Conservation (phyloP, 1,140 invertebrate species). For the Drosophila tristis region DNA sequence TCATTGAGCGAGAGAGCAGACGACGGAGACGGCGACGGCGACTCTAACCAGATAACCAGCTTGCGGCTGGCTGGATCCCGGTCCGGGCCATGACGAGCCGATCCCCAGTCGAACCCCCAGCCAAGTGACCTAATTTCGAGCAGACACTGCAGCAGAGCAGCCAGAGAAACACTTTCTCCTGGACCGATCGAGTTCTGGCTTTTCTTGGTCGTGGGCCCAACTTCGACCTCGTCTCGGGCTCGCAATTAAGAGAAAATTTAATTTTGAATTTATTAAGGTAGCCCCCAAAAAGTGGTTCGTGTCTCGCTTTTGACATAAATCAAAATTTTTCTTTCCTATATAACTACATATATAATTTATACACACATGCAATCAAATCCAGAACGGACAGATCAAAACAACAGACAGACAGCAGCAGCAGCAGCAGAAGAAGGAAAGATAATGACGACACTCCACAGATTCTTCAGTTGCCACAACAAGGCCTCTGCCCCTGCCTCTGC, state of each 20-base stretch:
- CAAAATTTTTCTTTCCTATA: slow-evolving; percentile 46
- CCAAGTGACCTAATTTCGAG: slow-evolving; percentile 68
- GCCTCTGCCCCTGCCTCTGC: background rate
- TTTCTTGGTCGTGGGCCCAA: slow-evolving; percentile 14
- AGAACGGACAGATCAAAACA: slow-evolving; percentile 19
- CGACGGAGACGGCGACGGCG: slow-evolving; percentile 1
- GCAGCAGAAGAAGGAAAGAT: slow-evolving; percentile 27
- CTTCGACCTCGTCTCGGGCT: slow-evolving; percentile 52
- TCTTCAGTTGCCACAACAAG: slow-evolving; percentile 45
- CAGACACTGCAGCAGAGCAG: slow-evolving; percentile 42
- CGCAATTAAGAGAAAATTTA: slow-evolving; percentile 82
- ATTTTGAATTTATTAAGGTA: slow-evolving; percentile 78
- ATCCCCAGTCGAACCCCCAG: slow-evolving; percentile 15
- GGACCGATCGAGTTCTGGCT: slow-evolving; percentile 51
- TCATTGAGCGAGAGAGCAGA: slow-evolving; percentile 61
- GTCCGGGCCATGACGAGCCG: slow-evolving; percentile 18
- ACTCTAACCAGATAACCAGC: slow-evolving; percentile 23
- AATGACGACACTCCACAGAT: slow-evolving; percentile 65
- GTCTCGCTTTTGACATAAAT: slow-evolving; percentile 70
- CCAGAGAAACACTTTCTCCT: slow-evolving; percentile 76
- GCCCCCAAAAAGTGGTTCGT: slow-evolving; percentile 46
- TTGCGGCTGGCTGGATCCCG: slow-evolving; percentile 2
- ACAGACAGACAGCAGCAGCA: slow-evolving; percentile 20
- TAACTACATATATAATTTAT: no score
- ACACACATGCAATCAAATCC: slow-evolving; percentile 28